These are phyloP conservation scores for Oreonectes daqikongensis DNA, from an alignment of 2,797 vertebrate species.

Conservation along the genomic window DNA sequence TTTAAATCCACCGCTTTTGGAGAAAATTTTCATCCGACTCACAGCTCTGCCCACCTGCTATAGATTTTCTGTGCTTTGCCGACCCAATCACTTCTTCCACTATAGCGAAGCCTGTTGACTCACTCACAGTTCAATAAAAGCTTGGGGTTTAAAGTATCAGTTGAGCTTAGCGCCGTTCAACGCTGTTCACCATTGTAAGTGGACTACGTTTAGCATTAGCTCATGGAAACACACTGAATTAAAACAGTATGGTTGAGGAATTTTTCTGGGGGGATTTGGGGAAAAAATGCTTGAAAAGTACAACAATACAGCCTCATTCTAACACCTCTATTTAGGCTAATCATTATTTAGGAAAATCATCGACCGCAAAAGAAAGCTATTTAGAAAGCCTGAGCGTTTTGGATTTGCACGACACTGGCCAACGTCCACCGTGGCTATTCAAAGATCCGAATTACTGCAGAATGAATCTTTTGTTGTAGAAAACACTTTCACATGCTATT, in stretches of 20 bases:
- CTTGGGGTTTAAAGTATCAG: conserved; percentile 14
- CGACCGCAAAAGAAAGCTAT: conserved; percentile 23
- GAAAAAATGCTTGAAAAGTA: neutral
- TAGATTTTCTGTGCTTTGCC: neutral
- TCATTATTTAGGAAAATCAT: neutral
- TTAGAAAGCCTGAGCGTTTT: conserved; percentile 24
- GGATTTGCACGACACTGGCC: conserved; percentile 47
- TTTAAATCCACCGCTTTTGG: neutral
- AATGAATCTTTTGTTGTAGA: conserved; percentile 53
- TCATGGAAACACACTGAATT: conserved; percentile 37
- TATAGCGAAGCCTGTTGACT: neutral
- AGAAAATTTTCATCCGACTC: neutral
- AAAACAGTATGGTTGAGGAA: conserved; percentile 25
- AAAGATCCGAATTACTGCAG: conserved; percentile 48
- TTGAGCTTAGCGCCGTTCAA: neutral
- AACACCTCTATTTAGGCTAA: neutral
- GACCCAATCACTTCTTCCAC: neutral
- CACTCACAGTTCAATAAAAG: conserved; percentile 2
- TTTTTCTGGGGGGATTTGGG: neutral
- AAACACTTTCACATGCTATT: conserved; percentile 34
- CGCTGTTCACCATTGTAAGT: neutral
- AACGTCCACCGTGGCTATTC: conserved; percentile 36
- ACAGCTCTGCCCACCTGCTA: neutral
- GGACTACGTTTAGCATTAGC: conserved; percentile 15
- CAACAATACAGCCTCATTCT: neutral